A percentile compares a stretch with the other conserved stretches of the same genome.
Conservation (phyloP, 2,113 vertebrate genomes). For the Semicossyphus pulcher region DNA sequence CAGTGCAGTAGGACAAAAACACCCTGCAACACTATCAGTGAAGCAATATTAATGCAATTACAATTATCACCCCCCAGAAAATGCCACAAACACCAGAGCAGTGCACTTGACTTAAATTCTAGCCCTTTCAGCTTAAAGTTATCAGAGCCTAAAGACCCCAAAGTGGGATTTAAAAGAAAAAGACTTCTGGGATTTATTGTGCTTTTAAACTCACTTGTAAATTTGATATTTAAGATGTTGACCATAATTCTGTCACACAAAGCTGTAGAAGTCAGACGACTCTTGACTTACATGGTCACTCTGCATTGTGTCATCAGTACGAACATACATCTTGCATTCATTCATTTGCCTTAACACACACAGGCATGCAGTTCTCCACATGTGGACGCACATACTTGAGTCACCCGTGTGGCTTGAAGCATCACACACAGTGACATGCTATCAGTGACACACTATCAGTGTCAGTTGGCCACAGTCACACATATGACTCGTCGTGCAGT, state of each 20-base stretch:
- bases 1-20: conserved; percentile 58
- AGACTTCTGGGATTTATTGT: neutral
- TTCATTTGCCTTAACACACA: conserved; percentile 31
- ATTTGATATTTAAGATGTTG: conserved; percentile 10
- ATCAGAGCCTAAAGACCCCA: neutral
- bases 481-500: conserved; percentile 52
- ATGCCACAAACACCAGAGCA: conserved; percentile 43
- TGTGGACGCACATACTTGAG: conserved; percentile 65
- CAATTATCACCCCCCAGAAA: conserved; percentile 60
- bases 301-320: conserved; percentile 25
- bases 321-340: conserved; percentile 37
- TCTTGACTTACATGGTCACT: conserved; percentile 23
- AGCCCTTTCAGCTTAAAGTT: conserved; percentile 7
- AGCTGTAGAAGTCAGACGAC: conserved; percentile 1
- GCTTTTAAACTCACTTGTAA: neutral
- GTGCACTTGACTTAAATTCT: conserved; percentile 23
- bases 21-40: conserved; percentile 47
- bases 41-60: conserved; percentile 70
- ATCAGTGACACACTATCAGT: conserved; percentile 60
- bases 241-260: neutral
- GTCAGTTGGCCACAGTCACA: conserved; percentile 66
- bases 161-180: neutral
- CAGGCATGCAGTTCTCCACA: conserved; percentile 32
- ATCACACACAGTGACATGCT: conserved; percentile 53
- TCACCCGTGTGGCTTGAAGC: conserved; percentile 70